Evolutionary conservation across 2,797 vertebrate species (phyloP), one percentile per base, ranked within the genome.

Genomic region (Danio jaintianensis): DNA sequence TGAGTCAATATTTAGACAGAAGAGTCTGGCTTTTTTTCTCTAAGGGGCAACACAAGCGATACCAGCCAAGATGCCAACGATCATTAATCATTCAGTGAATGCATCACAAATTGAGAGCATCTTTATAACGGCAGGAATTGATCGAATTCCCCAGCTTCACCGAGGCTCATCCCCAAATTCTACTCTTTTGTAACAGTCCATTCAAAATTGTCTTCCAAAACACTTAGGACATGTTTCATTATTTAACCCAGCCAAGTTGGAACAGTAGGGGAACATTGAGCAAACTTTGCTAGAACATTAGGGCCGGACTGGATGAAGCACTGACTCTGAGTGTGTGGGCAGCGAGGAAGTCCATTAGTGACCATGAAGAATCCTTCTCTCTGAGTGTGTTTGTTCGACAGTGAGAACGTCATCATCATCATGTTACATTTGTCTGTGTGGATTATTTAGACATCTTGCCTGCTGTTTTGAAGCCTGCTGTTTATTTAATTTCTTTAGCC

Each of bases 341-440:
- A 78, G 81, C 55, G 40, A 83, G 83, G 82, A 71, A 83, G 79
- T 67, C 79, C 84, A 76, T 80, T 82, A 83, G 80, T 7, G 55
- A 61, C 29, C 73, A 69, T 66, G 64, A 47, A 52, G 29, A 67
- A 71, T 56, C 75, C 68, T 70, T 53, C 62, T 47, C 20, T 56
- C 42, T n/a, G 15, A 80, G 58, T 70, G 42, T 47, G 18, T 76
- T 69, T 79, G 63, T 75, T 58, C 42, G 66, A 67, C 36, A 80
- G 58, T n/a, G 64, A 52, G 70, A 58, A 73, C 38, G 38, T 72
- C 22, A 50, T 38, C 22, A 50, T 38, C 16, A 69, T 58, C 64
- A 59, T 40, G 6, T 47, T 47, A 29, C 69, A 43, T 61, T 81
- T 70, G 68, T 59, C 67, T 67, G 12, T 78, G 47, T 55, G 67